phyloP scores from a whole-genome alignment of 2,797 vertebrate genomes.

The Danio kyathit region DNA sequence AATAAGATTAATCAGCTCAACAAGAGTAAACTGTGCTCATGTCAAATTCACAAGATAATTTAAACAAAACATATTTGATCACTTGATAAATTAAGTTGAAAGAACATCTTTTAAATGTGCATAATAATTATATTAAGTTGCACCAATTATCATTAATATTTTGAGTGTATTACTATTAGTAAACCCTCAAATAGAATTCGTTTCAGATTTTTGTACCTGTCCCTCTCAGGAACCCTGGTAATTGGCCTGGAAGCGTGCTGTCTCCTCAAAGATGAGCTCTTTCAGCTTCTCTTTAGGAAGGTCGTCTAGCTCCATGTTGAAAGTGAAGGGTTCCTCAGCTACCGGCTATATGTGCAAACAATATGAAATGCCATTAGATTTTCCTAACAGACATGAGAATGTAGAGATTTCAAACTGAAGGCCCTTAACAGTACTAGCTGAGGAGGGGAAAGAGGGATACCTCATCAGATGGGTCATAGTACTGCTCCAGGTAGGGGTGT shows the following conservation, averaged over 20 bases:
- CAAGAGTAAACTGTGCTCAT: too few species aligned
- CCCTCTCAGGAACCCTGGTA: slow-evolving; percentile 81
- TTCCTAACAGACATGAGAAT: background rate
- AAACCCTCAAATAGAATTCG: too few species aligned
- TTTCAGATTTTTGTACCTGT: slow-evolving; percentile 51
- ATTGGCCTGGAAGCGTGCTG: slow-evolving; percentile 86
- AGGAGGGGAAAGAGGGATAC: slow-evolving; percentile 63
- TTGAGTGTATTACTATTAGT: too few species aligned
- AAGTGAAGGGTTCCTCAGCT: slow-evolving; percentile 90
- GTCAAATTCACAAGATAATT: too few species aligned
- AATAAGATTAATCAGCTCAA: too few species aligned
- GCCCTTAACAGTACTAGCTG: background rate
- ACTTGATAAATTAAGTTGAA: too few species aligned
- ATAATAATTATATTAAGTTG: too few species aligned
- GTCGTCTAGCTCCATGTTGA: slow-evolving; percentile 90
- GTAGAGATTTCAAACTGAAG: background rate
- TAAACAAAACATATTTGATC: too few species aligned
- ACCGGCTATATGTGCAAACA: slow-evolving; percentile 77
- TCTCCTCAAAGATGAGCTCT: slow-evolving; percentile 90
- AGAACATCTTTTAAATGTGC: too few species aligned
- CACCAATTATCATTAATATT: too few species aligned
- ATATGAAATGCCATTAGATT: background rate
- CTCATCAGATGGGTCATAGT: slow-evolving; percentile 92
- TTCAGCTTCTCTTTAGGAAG: slow-evolving; percentile 92
- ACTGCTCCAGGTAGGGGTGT: slow-evolving; percentile 92